A percentile compares a stretch with the other conserved stretches of the same genome.
Conservation (phyloP, 2,888 invertebrate species). For the Drymonia ruficornis region DNA sequence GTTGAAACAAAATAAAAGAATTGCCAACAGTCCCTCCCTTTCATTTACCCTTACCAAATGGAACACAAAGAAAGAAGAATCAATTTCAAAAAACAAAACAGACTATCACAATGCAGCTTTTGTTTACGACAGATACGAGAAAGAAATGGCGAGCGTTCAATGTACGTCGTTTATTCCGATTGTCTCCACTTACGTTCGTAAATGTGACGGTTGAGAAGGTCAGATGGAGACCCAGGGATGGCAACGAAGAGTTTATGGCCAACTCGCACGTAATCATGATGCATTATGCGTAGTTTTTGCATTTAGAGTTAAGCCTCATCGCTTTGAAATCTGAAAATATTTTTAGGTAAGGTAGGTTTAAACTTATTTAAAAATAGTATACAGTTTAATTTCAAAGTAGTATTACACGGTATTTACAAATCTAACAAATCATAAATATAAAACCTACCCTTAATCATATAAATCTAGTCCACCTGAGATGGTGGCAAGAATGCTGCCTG, state of each 20-base stretch:
- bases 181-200: slow-evolving; percentile 42
- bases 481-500: too few species aligned
- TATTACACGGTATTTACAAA: too few species aligned
- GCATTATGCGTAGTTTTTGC: too few species aligned
- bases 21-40: slow-evolving; percentile 34
- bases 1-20: slow-evolving; percentile 39
- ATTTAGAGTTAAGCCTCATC: not conserved
- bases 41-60: slow-evolving; percentile 30
- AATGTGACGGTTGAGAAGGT: slow-evolving; percentile 40
- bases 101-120: slow-evolving; percentile 51
- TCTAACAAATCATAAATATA: too few species aligned
- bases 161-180: slow-evolving; percentile 50
- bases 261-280: slow-evolving; percentile 11
- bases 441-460: too few species aligned
- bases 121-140: slow-evolving; percentile 49
- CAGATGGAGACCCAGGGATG: slow-evolving; percentile 19
- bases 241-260: slow-evolving; percentile 15
- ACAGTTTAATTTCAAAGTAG: too few species aligned
- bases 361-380: too few species aligned
- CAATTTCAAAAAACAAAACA: slow-evolving; percentile 45
- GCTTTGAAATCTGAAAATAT: too few species aligned
- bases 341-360: too few species aligned
- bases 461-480: too few species aligned
- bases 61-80: slow-evolving; percentile 32
- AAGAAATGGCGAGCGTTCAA: slow-evolving; percentile 52